A percentile compares a stretch with the other conserved stretches of the same genome.
These are phyloP conservation scores for Drosophila elegans DNA, from an alignment of 1,140 invertebrate species.

Conservation along the genomic window DNA sequence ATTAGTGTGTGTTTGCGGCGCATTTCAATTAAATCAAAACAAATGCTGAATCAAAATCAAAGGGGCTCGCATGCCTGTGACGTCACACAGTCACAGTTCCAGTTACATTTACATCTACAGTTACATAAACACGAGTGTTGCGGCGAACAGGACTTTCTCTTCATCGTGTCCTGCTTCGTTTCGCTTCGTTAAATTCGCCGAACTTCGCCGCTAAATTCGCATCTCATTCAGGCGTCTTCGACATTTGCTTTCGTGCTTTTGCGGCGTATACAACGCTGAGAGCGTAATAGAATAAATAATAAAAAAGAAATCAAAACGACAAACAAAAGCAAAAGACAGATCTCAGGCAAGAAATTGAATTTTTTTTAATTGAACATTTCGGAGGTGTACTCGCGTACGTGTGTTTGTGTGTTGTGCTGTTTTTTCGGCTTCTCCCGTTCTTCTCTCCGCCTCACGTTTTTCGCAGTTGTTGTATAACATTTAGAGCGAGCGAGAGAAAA, in stretches of 20 bases:
- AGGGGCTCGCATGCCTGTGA: conserved; percentile 44
- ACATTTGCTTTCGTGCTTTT: conserved; percentile 73
- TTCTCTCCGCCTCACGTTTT: conserved; percentile 17
- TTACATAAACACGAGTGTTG: conserved; percentile 9
- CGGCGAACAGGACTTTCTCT: conserved; percentile 36
- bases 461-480: conserved; percentile 75
- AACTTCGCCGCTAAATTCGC: conserved; percentile 16
- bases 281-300: conserved; percentile 48
- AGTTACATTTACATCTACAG: conserved; percentile 38
- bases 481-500: conserved; percentile 14
- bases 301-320: conserved; percentile 33
- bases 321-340: conserved; percentile 8
- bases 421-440: conserved; percentile 20
- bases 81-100: conserved; percentile 51
- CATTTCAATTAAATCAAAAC: conserved; percentile 66
- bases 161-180: neutral
- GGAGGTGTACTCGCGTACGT: conserved; percentile 37
- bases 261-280: conserved; percentile 51
- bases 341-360: conserved; percentile 48
- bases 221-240: conserved; percentile 27
- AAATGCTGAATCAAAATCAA: conserved; percentile 23
- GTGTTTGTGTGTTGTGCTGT: conserved; percentile 32
- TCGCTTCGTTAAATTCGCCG: conserved; percentile 23
- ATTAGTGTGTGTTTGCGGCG: conserved; percentile 62
- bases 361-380: conserved; percentile 68